A percentile compares a stretch with the other conserved stretches of the same genome.
Evolutionary conservation across 2,113 vertebrate genomes (phyloP).

Genomic region (Oxygymnocypris stewartii): DNA sequence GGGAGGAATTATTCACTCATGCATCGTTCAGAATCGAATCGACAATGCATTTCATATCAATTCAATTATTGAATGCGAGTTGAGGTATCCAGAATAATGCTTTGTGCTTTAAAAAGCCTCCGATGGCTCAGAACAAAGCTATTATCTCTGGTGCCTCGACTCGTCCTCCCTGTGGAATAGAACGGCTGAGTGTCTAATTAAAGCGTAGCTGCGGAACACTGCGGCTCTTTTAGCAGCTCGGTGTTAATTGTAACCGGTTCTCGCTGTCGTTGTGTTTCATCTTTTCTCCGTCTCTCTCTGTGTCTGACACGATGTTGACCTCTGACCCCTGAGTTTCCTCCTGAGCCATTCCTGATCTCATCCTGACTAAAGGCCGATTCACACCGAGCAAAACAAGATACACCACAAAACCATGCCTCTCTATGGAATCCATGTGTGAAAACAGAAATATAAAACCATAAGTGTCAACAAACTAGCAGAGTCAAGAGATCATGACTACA

Average conservation of each 20-base stretch:
- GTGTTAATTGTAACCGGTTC: conserved; percentile 15
- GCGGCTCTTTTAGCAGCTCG: background rate
- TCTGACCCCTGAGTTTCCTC: conserved; percentile 33
- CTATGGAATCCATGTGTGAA: background rate
- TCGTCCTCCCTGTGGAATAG: background rate
- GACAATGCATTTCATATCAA: background rate
- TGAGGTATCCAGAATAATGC: background rate
- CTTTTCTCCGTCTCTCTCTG: conserved; percentile 35
- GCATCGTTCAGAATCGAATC: background rate
- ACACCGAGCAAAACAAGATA: background rate
- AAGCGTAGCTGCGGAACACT: background rate
- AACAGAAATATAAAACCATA: background rate
- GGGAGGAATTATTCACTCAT: background rate
- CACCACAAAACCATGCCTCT: background rate
- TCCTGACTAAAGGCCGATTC: background rate
- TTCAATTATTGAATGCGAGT: background rate
- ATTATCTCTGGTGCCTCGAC: background rate
- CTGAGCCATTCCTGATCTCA: background rate
- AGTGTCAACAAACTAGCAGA: background rate
- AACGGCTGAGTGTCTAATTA: conserved; percentile 2
- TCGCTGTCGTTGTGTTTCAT: background rate
- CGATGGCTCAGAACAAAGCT: background rate
- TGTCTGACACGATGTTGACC: conserved; percentile 47
- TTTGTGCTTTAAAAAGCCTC: background rate
- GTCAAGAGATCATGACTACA: no score